A percentile compares a stretch with the other conserved stretches of the same genome.
Evolutionary conservation across 1,140 invertebrate species (phyloP).

Genomic region (Zeugodacus cucurbitae): DNA sequence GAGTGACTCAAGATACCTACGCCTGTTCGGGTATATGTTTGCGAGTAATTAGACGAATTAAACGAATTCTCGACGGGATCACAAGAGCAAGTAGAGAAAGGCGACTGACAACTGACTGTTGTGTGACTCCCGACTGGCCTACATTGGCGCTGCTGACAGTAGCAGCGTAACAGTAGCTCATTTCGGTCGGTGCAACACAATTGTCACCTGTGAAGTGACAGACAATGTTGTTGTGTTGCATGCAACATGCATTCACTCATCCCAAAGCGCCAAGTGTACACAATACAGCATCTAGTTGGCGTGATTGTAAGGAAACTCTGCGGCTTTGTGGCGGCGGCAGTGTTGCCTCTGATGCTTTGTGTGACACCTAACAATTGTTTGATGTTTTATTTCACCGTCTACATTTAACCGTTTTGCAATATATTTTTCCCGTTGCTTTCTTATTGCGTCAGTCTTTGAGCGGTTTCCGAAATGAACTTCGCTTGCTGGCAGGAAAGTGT

Average conservation of each 20-base stretch:
- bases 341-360: not conserved
- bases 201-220: slow-evolving; percentile 19
- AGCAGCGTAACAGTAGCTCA: not conserved
- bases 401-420: not conserved
- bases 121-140: not conserved
- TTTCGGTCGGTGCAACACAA: slow-evolving; percentile 11
- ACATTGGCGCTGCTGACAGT: not conserved
- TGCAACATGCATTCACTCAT: slow-evolving; percentile 24
- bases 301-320: not conserved
- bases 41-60: not conserved
- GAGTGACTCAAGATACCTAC: no score
- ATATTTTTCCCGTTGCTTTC: not conserved
- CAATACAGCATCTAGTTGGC: not conserved
- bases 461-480: not conserved
- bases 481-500: not conserved
- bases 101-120: not conserved
- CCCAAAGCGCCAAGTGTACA: not conserved
- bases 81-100: not conserved
- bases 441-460: not conserved
- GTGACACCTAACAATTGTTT: not conserved
- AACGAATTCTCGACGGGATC: not conserved
- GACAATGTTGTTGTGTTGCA: not conserved
- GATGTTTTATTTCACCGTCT: not conserved
- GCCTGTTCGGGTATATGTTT: not conserved
- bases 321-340: not conserved